A percentile compares a stretch with the other conserved stretches of the same genome.
Evolutionary conservation across 1,140 invertebrate genomes (phyloP).

Genomic region (Hypsibius dujardini): DNA sequence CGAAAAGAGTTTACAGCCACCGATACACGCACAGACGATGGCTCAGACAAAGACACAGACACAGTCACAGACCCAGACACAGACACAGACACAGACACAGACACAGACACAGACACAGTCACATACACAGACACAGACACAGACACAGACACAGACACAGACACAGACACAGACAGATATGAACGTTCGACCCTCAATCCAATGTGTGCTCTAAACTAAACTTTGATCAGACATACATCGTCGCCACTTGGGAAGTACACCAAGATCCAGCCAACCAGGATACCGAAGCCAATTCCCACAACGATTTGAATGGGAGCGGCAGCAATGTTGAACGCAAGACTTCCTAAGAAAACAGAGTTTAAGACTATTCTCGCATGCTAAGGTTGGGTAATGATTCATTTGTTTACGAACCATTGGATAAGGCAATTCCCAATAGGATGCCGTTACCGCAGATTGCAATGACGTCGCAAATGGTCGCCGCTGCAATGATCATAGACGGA

Average conservation of each 20-base stretch:
- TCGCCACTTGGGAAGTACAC: slow-evolving; percentile 11
- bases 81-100: too few species aligned
- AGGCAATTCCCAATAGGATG: slow-evolving; percentile 60
- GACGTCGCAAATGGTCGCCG: slow-evolving; percentile 67
- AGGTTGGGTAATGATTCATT: neutral
- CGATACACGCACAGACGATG: too few species aligned
- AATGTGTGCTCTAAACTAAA: too few species aligned
- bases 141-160: too few species aligned
- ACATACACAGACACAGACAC: too few species aligned
- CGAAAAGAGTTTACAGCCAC: too few species aligned
- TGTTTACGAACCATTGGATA: slow-evolving; percentile 42
- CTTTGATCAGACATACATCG: neutral
- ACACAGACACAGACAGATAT: too few species aligned
- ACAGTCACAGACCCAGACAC: neutral
- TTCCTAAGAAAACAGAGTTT: neutral
- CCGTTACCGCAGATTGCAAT: slow-evolving; percentile 68
- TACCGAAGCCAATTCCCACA: neutral
- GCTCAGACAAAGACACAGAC: too few species aligned
- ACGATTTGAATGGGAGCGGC: neutral
- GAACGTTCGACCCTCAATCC: too few species aligned
- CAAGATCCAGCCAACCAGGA: neutral
- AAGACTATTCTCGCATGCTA: neutral
- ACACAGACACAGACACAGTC: too few species aligned
- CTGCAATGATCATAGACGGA: slow-evolving; percentile 82
- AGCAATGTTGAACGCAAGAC: neutral